A percentile compares a stretch with the other conserved stretches of the same genome.
Evolutionary conservation across 2,797 vertebrate species (phyloP).

Genomic region (Periparus ater): DNA sequence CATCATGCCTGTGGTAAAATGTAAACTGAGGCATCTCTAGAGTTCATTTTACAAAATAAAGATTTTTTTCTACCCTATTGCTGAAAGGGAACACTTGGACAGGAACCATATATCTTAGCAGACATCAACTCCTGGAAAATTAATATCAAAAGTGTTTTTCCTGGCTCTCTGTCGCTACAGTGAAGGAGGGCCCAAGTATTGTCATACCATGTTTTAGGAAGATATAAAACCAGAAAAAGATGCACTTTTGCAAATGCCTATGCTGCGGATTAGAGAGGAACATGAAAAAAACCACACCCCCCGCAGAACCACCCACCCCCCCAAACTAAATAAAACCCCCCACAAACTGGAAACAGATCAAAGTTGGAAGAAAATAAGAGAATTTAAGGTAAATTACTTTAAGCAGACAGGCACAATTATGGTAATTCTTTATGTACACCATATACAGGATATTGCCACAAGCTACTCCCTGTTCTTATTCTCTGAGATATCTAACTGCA

Average conservation of each 20-base stretch:
- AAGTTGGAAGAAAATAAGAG: not conserved
- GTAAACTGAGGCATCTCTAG: not conserved
- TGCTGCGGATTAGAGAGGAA: not conserved
- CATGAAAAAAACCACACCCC: accelerated
- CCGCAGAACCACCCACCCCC: not conserved
- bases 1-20: not conserved
- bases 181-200: not conserved
- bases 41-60: not conserved
- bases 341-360: not conserved
- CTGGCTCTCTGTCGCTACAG: not conserved
- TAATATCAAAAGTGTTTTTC: not conserved
- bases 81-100: not conserved
- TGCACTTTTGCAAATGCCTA: not conserved
- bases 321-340: not conserved
- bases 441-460: not conserved
- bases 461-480: not conserved
- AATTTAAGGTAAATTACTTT: not conserved
- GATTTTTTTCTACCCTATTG: not conserved
- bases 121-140: not conserved
- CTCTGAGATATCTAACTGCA: not conserved
- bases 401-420: not conserved
- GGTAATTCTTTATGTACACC: not conserved
- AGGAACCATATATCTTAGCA: not conserved
- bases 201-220: not conserved
- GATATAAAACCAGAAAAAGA: not conserved